Conservation (phyloP, 1,140 invertebrate genomes). For the Listronotus bonariensis region DNA sequence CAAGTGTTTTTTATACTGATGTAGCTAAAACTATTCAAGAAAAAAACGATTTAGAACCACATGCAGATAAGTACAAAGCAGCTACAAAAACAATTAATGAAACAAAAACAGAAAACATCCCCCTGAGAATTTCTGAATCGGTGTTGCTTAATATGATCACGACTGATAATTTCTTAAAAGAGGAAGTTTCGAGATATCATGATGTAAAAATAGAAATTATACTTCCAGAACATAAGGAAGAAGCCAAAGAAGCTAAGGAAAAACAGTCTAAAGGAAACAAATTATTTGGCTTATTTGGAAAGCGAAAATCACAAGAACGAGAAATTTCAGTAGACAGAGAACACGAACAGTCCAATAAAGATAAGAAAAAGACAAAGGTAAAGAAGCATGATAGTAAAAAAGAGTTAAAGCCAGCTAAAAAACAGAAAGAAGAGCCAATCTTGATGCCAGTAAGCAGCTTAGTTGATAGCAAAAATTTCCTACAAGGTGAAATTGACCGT, state of each 20-base stretch:
- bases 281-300: slow-evolving; percentile 37
- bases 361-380: slow-evolving; percentile 13
- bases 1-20: slow-evolving; percentile 9
- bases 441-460: slow-evolving; percentile 11
- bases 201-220: slow-evolving; percentile 23
- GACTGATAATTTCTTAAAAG: slow-evolving; percentile 33
- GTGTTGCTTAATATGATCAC: slow-evolving; percentile 25
- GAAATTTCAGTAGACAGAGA: slow-evolving; percentile 25
- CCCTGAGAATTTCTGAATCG: slow-evolving; percentile 15
- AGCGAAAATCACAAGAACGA: slow-evolving; percentile 39
- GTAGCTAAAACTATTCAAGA: slow-evolving; percentile 22
- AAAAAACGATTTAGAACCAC: slow-evolving; percentile 41
- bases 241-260: slow-evolving; percentile 19
- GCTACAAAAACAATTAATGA: slow-evolving; percentile 3
- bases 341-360: slow-evolving; percentile 3
- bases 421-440: slow-evolving; percentile 7
- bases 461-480: slow-evolving; percentile 42
- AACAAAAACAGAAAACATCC: slow-evolving; percentile 7
- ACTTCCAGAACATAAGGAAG: slow-evolving; percentile 5
- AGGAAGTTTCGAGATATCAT: slow-evolving; percentile 35
- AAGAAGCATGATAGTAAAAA: slow-evolving; percentile 13
- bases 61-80: slow-evolving; percentile 18
- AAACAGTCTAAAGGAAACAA: slow-evolving; percentile 30
- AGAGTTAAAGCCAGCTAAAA: slow-evolving; percentile 2
- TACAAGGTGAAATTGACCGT: slow-evolving; percentile 42